phyloP scores from a whole-genome alignment of 1,140 invertebrate species.

The Adelges cooleyi region DNA sequence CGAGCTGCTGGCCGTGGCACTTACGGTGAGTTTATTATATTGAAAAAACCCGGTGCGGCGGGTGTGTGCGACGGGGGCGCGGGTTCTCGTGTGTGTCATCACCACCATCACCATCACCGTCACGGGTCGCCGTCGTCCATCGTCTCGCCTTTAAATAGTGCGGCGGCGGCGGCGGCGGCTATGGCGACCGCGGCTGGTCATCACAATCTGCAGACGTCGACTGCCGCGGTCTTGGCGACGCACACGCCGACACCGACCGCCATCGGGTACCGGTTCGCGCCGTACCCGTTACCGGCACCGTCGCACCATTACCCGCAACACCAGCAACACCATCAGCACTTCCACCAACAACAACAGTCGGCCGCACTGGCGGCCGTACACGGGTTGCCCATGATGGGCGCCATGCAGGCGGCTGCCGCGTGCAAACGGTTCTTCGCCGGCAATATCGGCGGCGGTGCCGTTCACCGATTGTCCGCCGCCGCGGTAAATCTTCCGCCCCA shows the following conservation, averaged over 20 bases:
- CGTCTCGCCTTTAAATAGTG: not conserved
- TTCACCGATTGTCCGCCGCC: constrained; percentile 48
- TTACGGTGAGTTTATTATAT: constrained; percentile 85
- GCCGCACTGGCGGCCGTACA: constrained; percentile 32
- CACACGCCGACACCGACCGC: constrained; percentile 36
- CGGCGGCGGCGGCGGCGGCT: not conserved
- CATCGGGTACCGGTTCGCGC: constrained; percentile 41
- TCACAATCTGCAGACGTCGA: constrained; percentile 38
- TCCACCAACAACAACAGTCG: constrained; percentile 47
- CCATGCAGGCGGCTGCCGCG: constrained; percentile 41
- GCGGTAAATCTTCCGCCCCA: constrained; percentile 40
- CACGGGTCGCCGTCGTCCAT: constrained; percentile 46
- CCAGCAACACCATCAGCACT: constrained; percentile 39
- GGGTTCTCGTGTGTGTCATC: constrained; percentile 38
- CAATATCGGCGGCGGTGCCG: constrained; percentile 40
- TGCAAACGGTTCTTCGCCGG: constrained; percentile 40
- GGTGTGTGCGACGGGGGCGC: constrained; percentile 29
- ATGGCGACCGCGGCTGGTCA: not conserved
- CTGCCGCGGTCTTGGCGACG: constrained; percentile 37
- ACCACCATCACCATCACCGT: constrained; percentile 44
- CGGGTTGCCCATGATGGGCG: constrained; percentile 43
- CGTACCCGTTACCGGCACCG: constrained; percentile 46
- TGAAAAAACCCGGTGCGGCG: constrained; percentile 51
- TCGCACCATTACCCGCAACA: constrained; percentile 33
- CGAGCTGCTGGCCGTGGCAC: constrained; percentile 78